Conservation (phyloP, 92 coral and sea anemone genomes). For the Siderastrea radians region DNA sequence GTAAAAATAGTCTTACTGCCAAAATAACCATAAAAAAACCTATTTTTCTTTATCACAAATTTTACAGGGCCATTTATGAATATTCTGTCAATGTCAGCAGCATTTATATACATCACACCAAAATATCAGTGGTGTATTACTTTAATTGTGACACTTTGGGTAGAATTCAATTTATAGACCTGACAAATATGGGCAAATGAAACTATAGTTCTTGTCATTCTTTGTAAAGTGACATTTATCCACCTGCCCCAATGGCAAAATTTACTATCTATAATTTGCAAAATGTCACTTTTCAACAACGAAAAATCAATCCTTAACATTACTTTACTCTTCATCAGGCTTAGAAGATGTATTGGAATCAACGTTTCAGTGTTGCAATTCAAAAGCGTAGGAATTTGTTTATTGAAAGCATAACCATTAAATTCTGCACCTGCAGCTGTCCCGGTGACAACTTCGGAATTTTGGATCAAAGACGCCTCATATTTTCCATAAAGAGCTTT, state of each 20-base stretch:
- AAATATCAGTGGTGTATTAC: conserved; percentile 6
- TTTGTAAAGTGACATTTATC: neutral
- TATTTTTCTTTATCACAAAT: neutral
- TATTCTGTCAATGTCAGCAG: conserved; percentile 7
- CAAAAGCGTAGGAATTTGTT: neutral
- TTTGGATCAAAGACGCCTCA: conserved; percentile 9
- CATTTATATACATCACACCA: neutral
- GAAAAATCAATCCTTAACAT: neutral
- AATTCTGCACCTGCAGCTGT: conserved; percentile 14
- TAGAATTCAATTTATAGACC: conserved; percentile 12
- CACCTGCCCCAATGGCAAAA: conserved; percentile 31
- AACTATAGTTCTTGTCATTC: conserved; percentile 12
- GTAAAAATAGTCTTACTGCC: neutral
- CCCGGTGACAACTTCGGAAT: conserved; percentile 25
- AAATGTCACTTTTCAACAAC: neutral
- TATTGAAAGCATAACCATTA: neutral
- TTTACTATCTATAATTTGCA: conserved; percentile 1
- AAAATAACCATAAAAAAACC: neutral
- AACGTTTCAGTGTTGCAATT: conserved; percentile 3
- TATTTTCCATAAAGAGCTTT: neutral
- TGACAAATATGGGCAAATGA: conserved; percentile 13
- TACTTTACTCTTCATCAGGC: neutral
- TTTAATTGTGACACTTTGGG: neutral
- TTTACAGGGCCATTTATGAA: neutral
- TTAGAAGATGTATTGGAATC: neutral